Evolutionary conservation across 1,140 invertebrate species (phyloP).

Genomic region (Grapholita molesta): DNA sequence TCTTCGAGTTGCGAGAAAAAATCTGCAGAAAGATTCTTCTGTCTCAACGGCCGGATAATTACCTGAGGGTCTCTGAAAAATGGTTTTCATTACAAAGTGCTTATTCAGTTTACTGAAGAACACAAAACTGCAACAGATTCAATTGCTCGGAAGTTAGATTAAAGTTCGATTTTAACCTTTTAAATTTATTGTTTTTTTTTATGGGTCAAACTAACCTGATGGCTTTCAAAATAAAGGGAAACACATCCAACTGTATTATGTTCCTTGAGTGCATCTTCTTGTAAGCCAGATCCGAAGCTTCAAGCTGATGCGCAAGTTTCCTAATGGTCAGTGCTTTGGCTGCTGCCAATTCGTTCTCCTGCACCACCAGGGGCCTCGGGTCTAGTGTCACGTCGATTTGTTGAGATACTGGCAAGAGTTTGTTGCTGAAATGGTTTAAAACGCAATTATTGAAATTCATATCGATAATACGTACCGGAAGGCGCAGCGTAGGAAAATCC

Average conservation of each 20-base stretch:
- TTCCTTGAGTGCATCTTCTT: conserved; percentile 86
- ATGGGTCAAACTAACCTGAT: conserved; percentile 60
- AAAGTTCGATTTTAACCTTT: no score
- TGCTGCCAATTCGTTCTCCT: conserved; percentile 79
- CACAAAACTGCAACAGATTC: no score
- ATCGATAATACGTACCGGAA: no score
- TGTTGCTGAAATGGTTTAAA: conserved; percentile 77
- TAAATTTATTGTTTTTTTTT: neutral
- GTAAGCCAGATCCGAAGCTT: conserved; percentile 81
- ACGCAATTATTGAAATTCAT: no score
- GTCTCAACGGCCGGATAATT: conserved; percentile 80
- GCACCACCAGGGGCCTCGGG: conserved; percentile 79
- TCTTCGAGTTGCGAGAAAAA: conserved; percentile 78
- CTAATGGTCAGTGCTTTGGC: conserved; percentile 80
- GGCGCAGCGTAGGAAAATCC: no score
- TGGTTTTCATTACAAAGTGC: no score
- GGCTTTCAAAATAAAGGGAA: conserved; percentile 81
- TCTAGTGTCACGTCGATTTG: conserved; percentile 83
- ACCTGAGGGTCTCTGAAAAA: conserved; percentile 68
- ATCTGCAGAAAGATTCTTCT: conserved; percentile 79
- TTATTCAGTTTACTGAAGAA: no score
- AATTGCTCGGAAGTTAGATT: no score
- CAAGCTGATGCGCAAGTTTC: conserved; percentile 75
- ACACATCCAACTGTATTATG: conserved; percentile 82
- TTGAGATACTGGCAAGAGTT: conserved; percentile 78